Evolutionary conservation across 1,140 invertebrate species (phyloP).

Genomic region (Drosophila kanapiae): DNA sequence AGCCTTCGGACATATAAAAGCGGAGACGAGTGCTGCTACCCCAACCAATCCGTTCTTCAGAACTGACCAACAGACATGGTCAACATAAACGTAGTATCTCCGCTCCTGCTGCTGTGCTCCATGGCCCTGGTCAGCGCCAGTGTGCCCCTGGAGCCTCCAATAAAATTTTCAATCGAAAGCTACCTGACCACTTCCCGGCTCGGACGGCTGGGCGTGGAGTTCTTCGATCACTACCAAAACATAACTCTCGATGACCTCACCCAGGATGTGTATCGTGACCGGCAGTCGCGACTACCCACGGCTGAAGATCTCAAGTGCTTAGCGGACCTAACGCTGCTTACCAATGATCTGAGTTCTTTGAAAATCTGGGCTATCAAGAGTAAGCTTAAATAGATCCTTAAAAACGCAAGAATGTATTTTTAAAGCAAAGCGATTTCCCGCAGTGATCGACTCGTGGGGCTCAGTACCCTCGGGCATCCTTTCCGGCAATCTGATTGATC

Average conservation of each 20-base stretch:
- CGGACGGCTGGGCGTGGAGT: constrained; percentile 25
- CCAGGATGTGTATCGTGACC: not conserved
- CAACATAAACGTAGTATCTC: not conserved
- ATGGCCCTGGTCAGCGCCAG: constrained; percentile 1
- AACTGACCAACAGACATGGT: constrained; percentile 11
- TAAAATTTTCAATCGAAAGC: not conserved
- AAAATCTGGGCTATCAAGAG: constrained; percentile 34
- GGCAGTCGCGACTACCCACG: not conserved
- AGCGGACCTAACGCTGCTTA: constrained; percentile 17
- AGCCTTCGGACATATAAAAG: constrained; percentile 11
- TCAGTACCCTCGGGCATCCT: constrained; percentile 52
- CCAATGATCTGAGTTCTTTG: not conserved
- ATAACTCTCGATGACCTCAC: constrained; percentile 16
- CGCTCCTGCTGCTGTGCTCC: constrained; percentile 13
- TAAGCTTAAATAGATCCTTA: not conserved
- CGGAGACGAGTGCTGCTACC: not conserved
- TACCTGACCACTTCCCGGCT: constrained; percentile 13
- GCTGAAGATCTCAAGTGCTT: constrained; percentile 25
- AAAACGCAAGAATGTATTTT: not conserved
- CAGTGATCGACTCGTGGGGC: constrained; percentile 65
- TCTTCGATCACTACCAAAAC: constrained; percentile 28
- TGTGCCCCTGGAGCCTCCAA: not conserved
- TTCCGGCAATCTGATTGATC: constrained; percentile 42
- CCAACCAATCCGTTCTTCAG: not conserved
- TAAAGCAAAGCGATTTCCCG: not conserved